Conservation (phyloP, 64 coral and sea anemone genomes). For the Actinia tenebrosa region DNA sequence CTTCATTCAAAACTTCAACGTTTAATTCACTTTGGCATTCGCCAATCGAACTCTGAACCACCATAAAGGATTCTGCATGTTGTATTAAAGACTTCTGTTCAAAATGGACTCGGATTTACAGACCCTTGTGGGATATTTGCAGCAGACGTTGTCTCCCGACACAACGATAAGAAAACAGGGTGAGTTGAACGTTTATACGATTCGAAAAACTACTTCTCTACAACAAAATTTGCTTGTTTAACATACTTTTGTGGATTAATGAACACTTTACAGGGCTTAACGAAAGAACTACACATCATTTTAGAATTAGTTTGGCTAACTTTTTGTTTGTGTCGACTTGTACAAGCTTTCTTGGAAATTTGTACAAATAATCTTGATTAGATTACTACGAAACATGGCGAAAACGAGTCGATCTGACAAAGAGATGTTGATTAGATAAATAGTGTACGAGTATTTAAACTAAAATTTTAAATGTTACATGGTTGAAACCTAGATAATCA, state of each 20-base stretch:
- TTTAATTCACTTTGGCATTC: neutral
- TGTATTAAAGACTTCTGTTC: conserved; percentile 1
- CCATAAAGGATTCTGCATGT: neutral
- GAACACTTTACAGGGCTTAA: neutral
- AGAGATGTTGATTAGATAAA: neutral
- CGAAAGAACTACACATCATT: neutral
- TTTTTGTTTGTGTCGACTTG: neutral
- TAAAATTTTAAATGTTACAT: no score
- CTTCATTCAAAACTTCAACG: neutral
- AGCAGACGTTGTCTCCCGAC: conserved; percentile 77
- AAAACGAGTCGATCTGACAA: neutral
- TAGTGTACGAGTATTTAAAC: no score
- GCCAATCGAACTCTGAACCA: neutral
- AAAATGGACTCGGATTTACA: conserved; percentile 63
- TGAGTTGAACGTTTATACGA: conserved; percentile 2
- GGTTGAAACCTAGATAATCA: no score
- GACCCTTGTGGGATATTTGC: conserved; percentile 51
- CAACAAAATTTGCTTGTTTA: neutral
- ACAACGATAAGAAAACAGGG: conserved; percentile 76
- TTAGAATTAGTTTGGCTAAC: neutral
- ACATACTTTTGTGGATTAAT: neutral
- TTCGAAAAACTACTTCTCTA: neutral
- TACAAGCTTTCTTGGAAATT: neutral
- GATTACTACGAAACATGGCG: neutral
- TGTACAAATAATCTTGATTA: neutral